A percentile compares a stretch with the other conserved stretches of the same genome.
Evolutionary conservation across 2,888 invertebrate genomes (phyloP).

Genomic region (Chironomus riparius): DNA sequence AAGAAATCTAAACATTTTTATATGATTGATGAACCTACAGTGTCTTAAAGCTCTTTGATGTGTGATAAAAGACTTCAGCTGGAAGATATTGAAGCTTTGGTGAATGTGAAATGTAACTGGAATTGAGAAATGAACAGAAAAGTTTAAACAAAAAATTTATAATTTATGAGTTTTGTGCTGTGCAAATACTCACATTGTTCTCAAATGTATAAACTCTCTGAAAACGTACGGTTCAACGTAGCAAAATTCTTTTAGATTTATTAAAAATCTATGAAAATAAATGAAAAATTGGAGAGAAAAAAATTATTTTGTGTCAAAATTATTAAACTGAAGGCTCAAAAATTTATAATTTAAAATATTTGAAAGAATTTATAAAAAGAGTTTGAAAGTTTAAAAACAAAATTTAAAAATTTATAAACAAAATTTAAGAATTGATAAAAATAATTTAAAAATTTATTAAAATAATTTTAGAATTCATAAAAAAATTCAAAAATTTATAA

Average conservation of each 20-base stretch:
- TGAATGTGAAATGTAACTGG: constrained; percentile 59
- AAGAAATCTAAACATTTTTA: too few relatives aligned
- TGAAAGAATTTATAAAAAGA: too few relatives aligned
- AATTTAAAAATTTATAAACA: too few relatives aligned
- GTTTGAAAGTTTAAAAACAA: too few relatives aligned
- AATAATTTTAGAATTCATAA: too few relatives aligned
- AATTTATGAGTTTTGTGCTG: neutral
- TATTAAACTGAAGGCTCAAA: too few relatives aligned
- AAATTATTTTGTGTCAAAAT: too few relatives aligned
- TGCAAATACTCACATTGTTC: neutral
- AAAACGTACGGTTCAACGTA: neutral
- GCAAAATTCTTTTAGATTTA: neutral
- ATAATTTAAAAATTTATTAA: too few relatives aligned
- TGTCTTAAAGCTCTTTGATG: constrained; percentile 45
- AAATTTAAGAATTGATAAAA: too few relatives aligned
- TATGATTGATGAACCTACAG: constrained; percentile 44
- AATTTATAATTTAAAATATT: too few relatives aligned
- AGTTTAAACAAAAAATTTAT: neutral
- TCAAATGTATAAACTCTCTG: neutral
- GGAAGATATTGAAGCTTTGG: constrained; percentile 49
- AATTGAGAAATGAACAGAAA: constrained; percentile 32
- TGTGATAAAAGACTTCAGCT: constrained; percentile 38
- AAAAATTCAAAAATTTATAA: too few relatives aligned
- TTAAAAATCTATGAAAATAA: neutral
- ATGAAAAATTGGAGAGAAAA: too few relatives aligned